Base-by-base conservation (phyloP, 1,140 invertebrate species). In the Habropoda laboriosa region DNA sequence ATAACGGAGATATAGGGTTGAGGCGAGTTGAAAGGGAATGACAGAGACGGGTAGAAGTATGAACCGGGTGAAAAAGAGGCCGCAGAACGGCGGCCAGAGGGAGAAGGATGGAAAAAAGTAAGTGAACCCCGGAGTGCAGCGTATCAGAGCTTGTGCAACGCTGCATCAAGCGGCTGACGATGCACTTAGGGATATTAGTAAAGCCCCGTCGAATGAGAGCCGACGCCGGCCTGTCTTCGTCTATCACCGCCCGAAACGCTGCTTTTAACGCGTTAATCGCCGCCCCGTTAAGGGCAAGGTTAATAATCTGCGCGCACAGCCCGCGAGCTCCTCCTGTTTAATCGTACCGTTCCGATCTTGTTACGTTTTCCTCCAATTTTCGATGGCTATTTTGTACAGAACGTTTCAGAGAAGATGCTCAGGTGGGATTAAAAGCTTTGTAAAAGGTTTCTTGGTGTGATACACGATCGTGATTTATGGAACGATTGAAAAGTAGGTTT, bases 111-210 rank as follows among this genome's bases (percentile, higher is more conserved):
- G 63, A 47, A 78, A 80, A 77, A 73, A 66, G 64, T 67, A 75
- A 58, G 58, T 53, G 70, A 70, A 68, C 60, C 78, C 64, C 60
- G 57, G 72, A 77, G 80, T 80, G 79, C 83, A 86, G 82, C 79
- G 80, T 85, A 88, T 89, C 82, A 83, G 82, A 83, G 80, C 77
- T 86, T 66, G 82, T 83, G 80, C 83, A 89, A 86, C 64, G 75
- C 80, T 79, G 82, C 75, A 75, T 55, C 85, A 87, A 89, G 75
- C 86, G 85, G 81, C 88, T 90, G 88, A 90, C 88, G 88, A 90
- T 90, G 89, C 89, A 90, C 89, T 90, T 90, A 90, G 89, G 84
- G 87, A 90, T 90, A 90, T 90, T 90, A 90, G 88, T 89, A 90
- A 87, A 90, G 86, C 82, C 53, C 81, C 64, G 85, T 86, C 63